A percentile compares a stretch with the other conserved stretches of the same genome.
These are phyloP conservation scores for Apteryx mantelli DNA, from an alignment of 2,113 vertebrate species.

Conservation along the genomic window DNA sequence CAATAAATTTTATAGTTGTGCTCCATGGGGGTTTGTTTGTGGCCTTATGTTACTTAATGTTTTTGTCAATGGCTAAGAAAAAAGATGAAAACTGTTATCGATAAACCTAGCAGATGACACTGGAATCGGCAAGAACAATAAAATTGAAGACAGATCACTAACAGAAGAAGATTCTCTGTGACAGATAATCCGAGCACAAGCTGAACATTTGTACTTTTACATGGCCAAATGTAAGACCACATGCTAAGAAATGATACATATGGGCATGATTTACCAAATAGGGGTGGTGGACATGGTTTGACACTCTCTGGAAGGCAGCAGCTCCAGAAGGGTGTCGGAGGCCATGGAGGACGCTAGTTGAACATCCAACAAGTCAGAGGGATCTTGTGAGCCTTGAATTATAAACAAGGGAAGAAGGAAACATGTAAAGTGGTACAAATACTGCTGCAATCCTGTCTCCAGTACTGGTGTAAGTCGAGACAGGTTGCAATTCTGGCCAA, in stretches of 20 bases:
- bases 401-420: not conserved
- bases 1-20: not conserved
- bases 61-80: not conserved
- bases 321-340: not conserved
- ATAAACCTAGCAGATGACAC: not conserved
- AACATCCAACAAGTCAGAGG: not conserved
- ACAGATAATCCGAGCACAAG: not conserved
- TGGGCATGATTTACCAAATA: not conserved
- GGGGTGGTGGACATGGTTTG: fast-evolving
- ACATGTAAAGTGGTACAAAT: not conserved
- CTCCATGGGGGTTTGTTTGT: not conserved
- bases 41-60: not conserved
- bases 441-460: not conserved
- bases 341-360: not conserved
- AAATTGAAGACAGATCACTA: not conserved
- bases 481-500: not conserved
- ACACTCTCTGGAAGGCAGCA: not conserved
- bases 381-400: not conserved
- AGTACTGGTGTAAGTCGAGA: not conserved
- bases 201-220: not conserved
- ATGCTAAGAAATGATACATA: not conserved
- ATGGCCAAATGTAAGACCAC: not conserved
- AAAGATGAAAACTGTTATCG: not conserved
- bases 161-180: not conserved
- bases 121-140: not conserved